Evolutionary conservation across 2,888 invertebrate genomes (phyloP).

Genomic region (Neocrepidodera transversa): DNA sequence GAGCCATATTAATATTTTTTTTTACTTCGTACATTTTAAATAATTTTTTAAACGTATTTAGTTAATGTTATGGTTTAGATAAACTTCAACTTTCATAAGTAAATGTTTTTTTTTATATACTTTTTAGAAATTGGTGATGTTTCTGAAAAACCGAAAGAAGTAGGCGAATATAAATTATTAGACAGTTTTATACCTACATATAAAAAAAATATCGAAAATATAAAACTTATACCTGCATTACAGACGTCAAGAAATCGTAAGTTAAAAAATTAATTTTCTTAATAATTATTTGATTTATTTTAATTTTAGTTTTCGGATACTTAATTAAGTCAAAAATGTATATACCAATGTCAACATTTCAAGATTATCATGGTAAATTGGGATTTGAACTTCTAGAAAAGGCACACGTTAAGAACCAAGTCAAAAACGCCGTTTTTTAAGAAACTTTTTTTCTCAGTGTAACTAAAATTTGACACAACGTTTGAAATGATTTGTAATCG

Average conservation of each 20-base stretch:
- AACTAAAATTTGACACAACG: too few relatives aligned
- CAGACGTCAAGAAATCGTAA: slow-evolving; percentile 4
- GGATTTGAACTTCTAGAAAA: slow-evolving; percentile 9
- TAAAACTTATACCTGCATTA: background rate
- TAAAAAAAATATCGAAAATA: background rate
- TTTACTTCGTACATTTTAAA: too few relatives aligned
- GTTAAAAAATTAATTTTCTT: too few relatives aligned
- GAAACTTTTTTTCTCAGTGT: too few relatives aligned
- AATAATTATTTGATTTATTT: slow-evolving; percentile 1
- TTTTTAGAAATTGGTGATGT: background rate
- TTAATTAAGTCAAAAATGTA: slow-evolving; percentile 4
- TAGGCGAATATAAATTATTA: background rate
- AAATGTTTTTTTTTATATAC: too few relatives aligned
- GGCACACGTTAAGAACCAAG: background rate
- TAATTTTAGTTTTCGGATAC: slow-evolving; percentile 8
- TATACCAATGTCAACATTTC: slow-evolving; percentile 5
- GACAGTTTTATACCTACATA: slow-evolving; percentile 1
- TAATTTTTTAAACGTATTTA: too few relatives aligned
- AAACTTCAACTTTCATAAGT: too few relatives aligned
- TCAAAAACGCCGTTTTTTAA: too few relatives aligned
- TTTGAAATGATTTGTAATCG: too few relatives aligned
- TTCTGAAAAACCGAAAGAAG: background rate
- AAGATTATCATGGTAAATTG: slow-evolving; percentile 1
- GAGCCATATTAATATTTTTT: too few relatives aligned
- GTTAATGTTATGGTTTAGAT: too few relatives aligned